These are phyloP conservation scores for Ormia ochracea DNA, from an alignment of 2,888 invertebrate genomes.

Conservation along the genomic window DNA sequence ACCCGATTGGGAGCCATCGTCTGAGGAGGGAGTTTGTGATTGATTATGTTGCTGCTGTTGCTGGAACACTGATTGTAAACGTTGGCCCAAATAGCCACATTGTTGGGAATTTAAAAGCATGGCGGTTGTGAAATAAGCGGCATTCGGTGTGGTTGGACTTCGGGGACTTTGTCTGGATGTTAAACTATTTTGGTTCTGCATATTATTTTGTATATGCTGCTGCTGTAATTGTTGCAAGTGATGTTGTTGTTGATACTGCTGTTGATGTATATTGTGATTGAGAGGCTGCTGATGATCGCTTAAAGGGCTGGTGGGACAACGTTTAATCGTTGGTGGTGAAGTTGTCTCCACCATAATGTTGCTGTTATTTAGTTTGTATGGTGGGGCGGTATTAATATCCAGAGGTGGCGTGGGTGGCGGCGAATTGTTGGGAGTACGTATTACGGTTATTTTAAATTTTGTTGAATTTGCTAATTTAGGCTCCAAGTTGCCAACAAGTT, in stretches of 20 bases:
- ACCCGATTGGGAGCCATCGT: conserved; percentile 73
- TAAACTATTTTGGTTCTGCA: conserved; percentile 54
- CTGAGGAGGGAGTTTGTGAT: conserved; percentile 73
- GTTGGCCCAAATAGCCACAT: conserved; percentile 76
- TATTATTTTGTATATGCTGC: conserved; percentile 62
- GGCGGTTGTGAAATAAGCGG: conserved; percentile 76
- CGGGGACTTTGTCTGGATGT: conserved; percentile 60
- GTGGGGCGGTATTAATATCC: neutral
- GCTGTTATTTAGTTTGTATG: conserved; percentile 29
- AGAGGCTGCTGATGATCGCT: conserved; percentile 66
- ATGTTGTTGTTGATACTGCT: conserved; percentile 58
- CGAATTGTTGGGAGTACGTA: conserved; percentile 72
- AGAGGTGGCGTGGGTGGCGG: conserved; percentile 69
- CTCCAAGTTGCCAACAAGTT: conserved; percentile 73
- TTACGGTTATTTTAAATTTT: conserved; percentile 75
- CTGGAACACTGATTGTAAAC: conserved; percentile 75
- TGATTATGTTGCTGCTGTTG: conserved; percentile 69
- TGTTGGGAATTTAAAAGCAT: conserved; percentile 76
- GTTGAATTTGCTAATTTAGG: conserved; percentile 65
- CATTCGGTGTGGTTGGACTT: conserved; percentile 66
- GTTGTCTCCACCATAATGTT: conserved; percentile 73
- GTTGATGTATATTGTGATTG: conserved; percentile 66
- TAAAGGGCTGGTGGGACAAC: conserved; percentile 69
- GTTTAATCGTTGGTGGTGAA: conserved; percentile 71
- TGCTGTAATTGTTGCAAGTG: conserved; percentile 54